phyloP scores from a whole-genome alignment of 2,888 invertebrate genomes.

The Drosophila cognata region DNA sequence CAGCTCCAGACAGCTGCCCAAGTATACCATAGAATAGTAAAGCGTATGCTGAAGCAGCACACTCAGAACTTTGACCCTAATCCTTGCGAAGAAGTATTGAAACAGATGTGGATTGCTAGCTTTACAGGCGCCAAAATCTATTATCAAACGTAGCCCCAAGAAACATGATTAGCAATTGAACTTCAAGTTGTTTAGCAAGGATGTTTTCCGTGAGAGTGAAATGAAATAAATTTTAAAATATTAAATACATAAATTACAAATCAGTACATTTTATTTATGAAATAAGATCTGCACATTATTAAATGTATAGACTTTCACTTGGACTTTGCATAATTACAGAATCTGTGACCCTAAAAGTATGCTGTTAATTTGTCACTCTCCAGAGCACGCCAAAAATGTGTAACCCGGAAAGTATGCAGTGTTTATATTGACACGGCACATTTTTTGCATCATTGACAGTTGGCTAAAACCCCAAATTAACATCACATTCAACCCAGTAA shows the following conservation, averaged over 20 bases:
- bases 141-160: constrained; percentile 44
- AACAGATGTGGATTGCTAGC: constrained; percentile 61
- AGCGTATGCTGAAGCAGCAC: constrained; percentile 24
- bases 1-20: constrained; percentile 49
- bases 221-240: background rate
- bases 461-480: no score
- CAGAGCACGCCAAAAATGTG: no score
- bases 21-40: constrained; percentile 52
- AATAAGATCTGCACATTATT: background rate
- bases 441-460: background rate
- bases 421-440: background rate
- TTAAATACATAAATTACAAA: background rate
- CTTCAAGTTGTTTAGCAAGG: background rate
- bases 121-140: constrained; percentile 63
- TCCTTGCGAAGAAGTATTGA: constrained; percentile 22
- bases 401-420: background rate
- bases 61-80: background rate
- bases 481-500: background rate
- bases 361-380: background rate
- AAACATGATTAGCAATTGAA: no score
- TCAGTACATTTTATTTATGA: background rate
- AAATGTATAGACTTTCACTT: background rate
- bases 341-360: background rate
- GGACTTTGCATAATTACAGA: no score
- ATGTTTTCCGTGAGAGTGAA: background rate